Base-by-base conservation (phyloP, 2,113 vertebrate species). In the Rynchops niger region DNA sequence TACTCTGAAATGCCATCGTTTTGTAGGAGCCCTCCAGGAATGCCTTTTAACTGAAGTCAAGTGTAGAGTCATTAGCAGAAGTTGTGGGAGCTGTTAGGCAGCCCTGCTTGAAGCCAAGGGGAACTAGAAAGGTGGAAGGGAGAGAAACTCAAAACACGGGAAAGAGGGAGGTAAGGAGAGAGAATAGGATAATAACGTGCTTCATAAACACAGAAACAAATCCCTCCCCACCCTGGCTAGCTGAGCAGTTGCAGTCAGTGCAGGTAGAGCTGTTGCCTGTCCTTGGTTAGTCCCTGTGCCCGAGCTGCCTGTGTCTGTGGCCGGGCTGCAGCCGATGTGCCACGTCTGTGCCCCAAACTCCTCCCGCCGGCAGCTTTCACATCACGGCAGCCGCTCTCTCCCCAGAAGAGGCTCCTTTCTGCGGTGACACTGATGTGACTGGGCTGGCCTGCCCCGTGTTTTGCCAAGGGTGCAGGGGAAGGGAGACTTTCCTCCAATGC, bases 231-330 rank as follows among this genome's bases (percentile, higher is more conserved):
- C 7, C 27, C 53, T 16, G 17, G 40, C 86, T 66, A 42, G 69
- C 77, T 74, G 86, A 77, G 93, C 80, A 86, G 47, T 34, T 56
- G 50, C 26, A 74, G 83, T 47, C 82, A 52, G 55, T n/a, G 82
- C 86, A 83, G 90, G 90, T 79, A 61, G 80, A 69, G 73, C 92
- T 90, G 94, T 32, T 74, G 38, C 45, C 56, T 81, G 81, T 73
- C 83, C 86, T 93, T 34, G 80, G 22, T 47, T 66, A 61, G 86
- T 84, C 77, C 38, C 83, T 70, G 76, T 42, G 40, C 49, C 67
- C 65, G 8, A 56, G 20, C 69, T 45, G 66, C 16, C 62, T 0
- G 0, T 21, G 11, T 42, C 70, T 56, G 40, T 55, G 79, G 59
- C 82, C 1, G 2, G 36, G 49, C 8, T 9, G 74, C 85, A 76